Evolutionary conservation across 1,140 invertebrate genomes (phyloP), one percentile per base, ranked within the genome.

Genomic region (Pinna nobilis): DNA sequence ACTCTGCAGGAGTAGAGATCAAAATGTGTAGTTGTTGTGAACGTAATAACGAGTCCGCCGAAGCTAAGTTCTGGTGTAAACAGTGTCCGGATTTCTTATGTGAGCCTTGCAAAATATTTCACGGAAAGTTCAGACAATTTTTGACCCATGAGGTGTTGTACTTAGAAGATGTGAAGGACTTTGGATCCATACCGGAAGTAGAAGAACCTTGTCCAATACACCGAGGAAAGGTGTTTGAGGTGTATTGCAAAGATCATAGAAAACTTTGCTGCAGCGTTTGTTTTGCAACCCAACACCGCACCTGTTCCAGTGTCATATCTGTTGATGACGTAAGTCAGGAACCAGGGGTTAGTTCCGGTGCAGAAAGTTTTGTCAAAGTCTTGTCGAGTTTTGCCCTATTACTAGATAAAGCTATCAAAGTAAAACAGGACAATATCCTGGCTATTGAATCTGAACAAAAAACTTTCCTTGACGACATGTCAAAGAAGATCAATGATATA

Each of bases 201-300:
- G 55, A 59, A 13, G 55, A 59, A 13, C 30, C 30, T 0, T 59
- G 55, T 32, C 20, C 23, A 7, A 18, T 59, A 3, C 55, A 59
- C 23, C 20, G 13, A n/a, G 30, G 15, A 5, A 59, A 59, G 28
- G 15, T 15, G 18, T n/a, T 59, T 2, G 55, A 59, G 30, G 30
- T 59, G 13, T 59, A 33, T 20, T 59, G 55, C 55, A 3, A 13
- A n/a, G 55, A 59, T 20, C 55, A 59, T 18, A 2, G 37, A 13
- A 13, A 33, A 33, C 32, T 59, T 7, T 59, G 30, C 30, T 59
- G 55, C 30, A 59, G 55, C 55, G 37, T 59, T 6, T 59, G 55
- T 18, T 59, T 59, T 59, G 55, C 55, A n/a, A 59, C 30, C 28
- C 9, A 59, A 20, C 55, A 59, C 23, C 33, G 55, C 33, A 59